Base-by-base conservation (phyloP, 1,140 invertebrate species). In the Macrobrachium rosenbergii region DNA sequence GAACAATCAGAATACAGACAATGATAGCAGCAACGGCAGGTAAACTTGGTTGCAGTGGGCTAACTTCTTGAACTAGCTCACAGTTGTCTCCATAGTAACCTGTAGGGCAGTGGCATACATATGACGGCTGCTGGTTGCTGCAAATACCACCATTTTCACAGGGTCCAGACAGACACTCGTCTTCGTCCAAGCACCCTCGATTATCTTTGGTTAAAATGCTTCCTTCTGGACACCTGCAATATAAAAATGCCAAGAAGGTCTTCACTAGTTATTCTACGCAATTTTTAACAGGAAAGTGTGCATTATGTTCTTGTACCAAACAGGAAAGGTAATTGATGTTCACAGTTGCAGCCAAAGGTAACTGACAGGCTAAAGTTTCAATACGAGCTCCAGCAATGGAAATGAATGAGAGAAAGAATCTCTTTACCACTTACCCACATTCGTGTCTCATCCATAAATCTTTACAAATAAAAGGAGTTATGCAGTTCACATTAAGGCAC, bases 401-500 rank as follows among this genome's bases (percentile, higher is more conserved):
- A 52, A 52, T 12, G 52, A 8, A 52, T 52, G 21, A 59, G 52
- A 17, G 12, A 7, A 58, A 16, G 17, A 11, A 8, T 37, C 37
- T 10, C 52, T 19, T 19, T n/a, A 37, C 91, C 91, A 95, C 96
- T 95, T 93, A 99, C 98, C 97, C 98, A 97, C 98, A 99, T 91
- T 99, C 98, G 90, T 97, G 97, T 92, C 97, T 95, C 92, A 97
- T 97, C 98, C 98, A 99, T 0, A 99, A 94, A 92, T 99, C 98
- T 58, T 98, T 96, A 92, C 98, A 99, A 89, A 97, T 96, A 92
- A 98, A 98, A n/a, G 97, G 96, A 90, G 96, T 95, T 0, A 95
- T 95, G 91, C 98, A 99, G 89, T 96, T 96, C 62, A 98, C 96
- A 91, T 97, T 97, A 73, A 96, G 95, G 91, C 98, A 99, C 28